Evolutionary conservation across 1,140 invertebrate species (phyloP).

Genomic region (Pseudomyrmex pallidus): DNA sequence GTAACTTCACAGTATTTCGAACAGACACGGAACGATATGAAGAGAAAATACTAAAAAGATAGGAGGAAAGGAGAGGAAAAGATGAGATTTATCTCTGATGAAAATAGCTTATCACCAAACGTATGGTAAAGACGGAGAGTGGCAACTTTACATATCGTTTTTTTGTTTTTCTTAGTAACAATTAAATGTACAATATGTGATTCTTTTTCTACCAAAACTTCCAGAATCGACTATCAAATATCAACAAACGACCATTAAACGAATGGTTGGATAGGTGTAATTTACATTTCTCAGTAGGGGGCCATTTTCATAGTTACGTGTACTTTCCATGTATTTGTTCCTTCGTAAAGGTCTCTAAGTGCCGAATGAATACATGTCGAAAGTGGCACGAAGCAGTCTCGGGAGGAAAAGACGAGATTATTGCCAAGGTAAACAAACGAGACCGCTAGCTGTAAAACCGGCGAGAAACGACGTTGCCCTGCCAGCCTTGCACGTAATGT

Average conservation of each 20-base stretch:
- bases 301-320: conserved; percentile 35
- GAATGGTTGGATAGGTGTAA: too few species aligned
- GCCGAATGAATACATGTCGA: conserved; percentile 70
- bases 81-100: conserved; percentile 25
- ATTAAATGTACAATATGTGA: too few species aligned
- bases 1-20: not conserved
- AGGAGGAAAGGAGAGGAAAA: not conserved
- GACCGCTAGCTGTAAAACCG: conserved; percentile 73
- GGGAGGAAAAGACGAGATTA: conserved; percentile 72
- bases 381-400: conserved; percentile 58
- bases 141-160: too few species aligned
- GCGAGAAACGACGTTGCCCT: conserved; percentile 47
- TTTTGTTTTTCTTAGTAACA: too few species aligned
- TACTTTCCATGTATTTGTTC: conserved; percentile 58
- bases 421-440: conserved; percentile 74
- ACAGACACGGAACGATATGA: not conserved
- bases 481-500: conserved; percentile 50
- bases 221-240: too few species aligned
- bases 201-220: too few species aligned
- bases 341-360: conserved; percentile 77
- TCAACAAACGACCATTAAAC: too few species aligned
- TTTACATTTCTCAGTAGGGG: too few species aligned
- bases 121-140: too few species aligned
- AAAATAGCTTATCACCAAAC: not conserved
- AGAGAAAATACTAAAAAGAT: not conserved